Base-by-base conservation (phyloP, 2,113 vertebrate genomes). In the Capreolus pygargus region DNA sequence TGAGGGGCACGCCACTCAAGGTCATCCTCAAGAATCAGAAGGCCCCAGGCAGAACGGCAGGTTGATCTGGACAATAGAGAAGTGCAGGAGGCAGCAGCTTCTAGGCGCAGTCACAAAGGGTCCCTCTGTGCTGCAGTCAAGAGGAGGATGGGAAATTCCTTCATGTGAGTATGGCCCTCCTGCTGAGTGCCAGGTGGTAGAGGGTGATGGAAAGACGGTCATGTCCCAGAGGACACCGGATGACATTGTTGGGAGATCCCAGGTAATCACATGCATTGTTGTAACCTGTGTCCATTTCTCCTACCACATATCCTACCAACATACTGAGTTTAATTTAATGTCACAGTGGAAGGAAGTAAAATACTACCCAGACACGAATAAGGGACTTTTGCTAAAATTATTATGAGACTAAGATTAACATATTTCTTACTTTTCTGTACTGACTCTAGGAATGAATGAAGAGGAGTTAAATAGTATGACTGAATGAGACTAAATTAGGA, bases 391-490 rank as follows among this genome's bases (percentile, higher is more conserved):
- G 27, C 52, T 89, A 27, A 96, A 91, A 83, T 97, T 86, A 50
- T 39, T 86, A 28, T 27, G 28, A 94, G 50, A 92, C 88, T 55
- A 91, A 96, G 83, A 96, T 95, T 4, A 95, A 95, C 92, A 43
- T 36, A 76, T 96, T 93, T 96, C 85, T 79, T 86, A 64, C n/a
- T 8, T 79, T 79, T 89, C 19, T 54, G 47, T 57, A 81, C 58
- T 86, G 57, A 89, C 47, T 86, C 19, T 61, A 47, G 74, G 86
- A 91, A 86, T 86, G 43, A 96, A 16, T 54, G 52, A 89, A 55
- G 33, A 95, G 19, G 39, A 97, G 89, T 95, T 95, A 84, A 95
- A 98, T 70, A 67, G 52, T 54, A 89, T 76, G 89, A 11, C 91
- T 93, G 70, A 64, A 89, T 76, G 21, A 78, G 70, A 82, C 55